These are phyloP conservation scores for Druon quercuslanigerum DNA, from an alignment of 1,140 invertebrate species.

Conservation along the genomic window DNA sequence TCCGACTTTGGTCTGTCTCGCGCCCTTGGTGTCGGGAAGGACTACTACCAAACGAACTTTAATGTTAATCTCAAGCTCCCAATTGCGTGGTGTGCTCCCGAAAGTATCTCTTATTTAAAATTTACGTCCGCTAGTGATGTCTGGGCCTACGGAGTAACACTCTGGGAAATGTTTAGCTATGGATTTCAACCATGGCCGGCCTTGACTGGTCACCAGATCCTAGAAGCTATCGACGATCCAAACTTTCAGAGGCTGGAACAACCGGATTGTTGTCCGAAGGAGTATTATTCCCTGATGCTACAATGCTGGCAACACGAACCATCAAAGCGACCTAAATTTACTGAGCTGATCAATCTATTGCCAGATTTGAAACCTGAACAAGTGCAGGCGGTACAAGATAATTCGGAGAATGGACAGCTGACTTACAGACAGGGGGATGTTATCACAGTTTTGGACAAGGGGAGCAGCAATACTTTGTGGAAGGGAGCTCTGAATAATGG, in stretches of 20 bases:
- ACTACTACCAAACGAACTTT: constrained; percentile 99
- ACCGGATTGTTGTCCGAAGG: constrained; percentile 95
- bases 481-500: constrained; percentile 90
- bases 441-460: constrained; percentile 95
- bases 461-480: constrained; percentile 80
- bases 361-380: constrained; percentile 94
- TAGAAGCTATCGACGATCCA: constrained; percentile 96
- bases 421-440: constrained; percentile 91
- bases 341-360: constrained; percentile 86
- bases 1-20: constrained; percentile 98
- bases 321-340: constrained; percentile 91
- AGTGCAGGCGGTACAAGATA: constrained; percentile 85
- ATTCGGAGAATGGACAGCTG: constrained; percentile 81
- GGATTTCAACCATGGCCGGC: constrained; percentile 98
- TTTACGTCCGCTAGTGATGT: constrained; percentile 98
- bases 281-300: constrained; percentile 94
- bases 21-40: constrained; percentile 97
- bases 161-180: constrained; percentile 99
- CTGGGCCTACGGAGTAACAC: constrained; percentile 97
- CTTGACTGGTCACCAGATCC: constrained; percentile 94
- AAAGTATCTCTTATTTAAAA: constrained; percentile 96
- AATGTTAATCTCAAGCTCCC: constrained; percentile 98
- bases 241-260: constrained; percentile 91
- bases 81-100: constrained; percentile 99
- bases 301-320: constrained; percentile 97